Evolutionary conservation across 1,140 invertebrate species (phyloP).

Genomic region (Conopomorpha cramerella): DNA sequence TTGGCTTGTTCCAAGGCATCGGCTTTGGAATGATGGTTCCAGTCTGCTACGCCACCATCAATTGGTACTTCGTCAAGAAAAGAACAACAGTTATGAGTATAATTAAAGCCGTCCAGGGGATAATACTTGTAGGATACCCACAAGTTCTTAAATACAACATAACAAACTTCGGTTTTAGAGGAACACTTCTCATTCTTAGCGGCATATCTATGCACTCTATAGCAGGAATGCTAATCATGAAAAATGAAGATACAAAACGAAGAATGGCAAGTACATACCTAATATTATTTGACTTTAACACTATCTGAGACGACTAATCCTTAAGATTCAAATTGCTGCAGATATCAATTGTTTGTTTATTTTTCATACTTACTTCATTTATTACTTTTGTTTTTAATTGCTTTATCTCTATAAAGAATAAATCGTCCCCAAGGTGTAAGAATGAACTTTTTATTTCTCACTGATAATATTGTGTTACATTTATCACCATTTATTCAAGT

Average conservation of each 20-base stretch:
- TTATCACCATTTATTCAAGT: too few species aligned
- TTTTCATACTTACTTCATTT: too few species aligned
- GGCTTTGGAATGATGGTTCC: constrained; percentile 65
- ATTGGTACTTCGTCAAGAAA: constrained; percentile 63
- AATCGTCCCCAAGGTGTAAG: too few species aligned
- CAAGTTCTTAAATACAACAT: constrained; percentile 56
- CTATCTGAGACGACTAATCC: too few species aligned
- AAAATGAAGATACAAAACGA: constrained; percentile 60
- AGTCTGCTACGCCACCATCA: constrained; percentile 62
- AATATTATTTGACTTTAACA: too few species aligned
- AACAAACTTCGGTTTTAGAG: constrained; percentile 64
- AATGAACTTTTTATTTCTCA: too few species aligned
- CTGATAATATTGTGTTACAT: too few species aligned
- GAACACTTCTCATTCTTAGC: constrained; percentile 61
- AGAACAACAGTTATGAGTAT: constrained; percentile 65
- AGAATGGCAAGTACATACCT: constrained; percentile 14
- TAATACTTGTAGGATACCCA: constrained; percentile 63
- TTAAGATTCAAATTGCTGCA: too few species aligned
- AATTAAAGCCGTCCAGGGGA: constrained; percentile 63
- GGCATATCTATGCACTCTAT: constrained; percentile 67
- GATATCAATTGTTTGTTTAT: too few species aligned
- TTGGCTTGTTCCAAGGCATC: constrained; percentile 63
- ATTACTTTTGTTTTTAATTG: too few species aligned
- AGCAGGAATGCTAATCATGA: constrained; percentile 66
- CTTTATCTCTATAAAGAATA: too few species aligned